Conservation (phyloP, 1,140 invertebrate species). For the Drosophila kikkawai region DNA sequence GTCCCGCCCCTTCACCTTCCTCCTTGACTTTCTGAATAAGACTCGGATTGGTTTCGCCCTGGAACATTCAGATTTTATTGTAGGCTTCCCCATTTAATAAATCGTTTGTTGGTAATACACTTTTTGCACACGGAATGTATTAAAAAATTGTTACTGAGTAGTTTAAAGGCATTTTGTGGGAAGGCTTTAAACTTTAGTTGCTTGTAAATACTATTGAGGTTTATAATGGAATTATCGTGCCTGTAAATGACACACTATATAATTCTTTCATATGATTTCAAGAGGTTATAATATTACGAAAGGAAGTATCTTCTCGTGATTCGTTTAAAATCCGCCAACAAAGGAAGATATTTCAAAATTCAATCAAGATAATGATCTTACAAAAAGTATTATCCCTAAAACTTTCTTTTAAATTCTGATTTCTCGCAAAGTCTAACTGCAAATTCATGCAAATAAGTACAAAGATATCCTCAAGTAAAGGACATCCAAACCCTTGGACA, state of each 20-base stretch:
- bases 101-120: constrained; percentile 77
- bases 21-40: constrained; percentile 22
- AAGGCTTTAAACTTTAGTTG: no score
- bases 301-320: no score
- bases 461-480: background rate
- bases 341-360: no score
- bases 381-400: background rate
- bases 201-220: background rate
- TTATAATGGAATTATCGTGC: background rate
- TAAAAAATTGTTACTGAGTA: constrained; percentile 59
- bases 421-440: background rate
- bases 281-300: background rate
- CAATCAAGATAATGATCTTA: background rate
- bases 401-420: background rate
- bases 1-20: constrained; percentile 19
- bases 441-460: constrained; percentile 12
- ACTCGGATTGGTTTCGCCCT: constrained; percentile 9
- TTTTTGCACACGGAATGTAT: constrained; percentile 59
- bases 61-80: constrained; percentile 61
- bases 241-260: background rate
- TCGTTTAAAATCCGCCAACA: background rate
- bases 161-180: constrained; percentile 1
- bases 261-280: background rate
- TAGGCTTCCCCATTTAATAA: constrained; percentile 70
- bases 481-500: background rate